Evolutionary conservation across 64 coral and sea anemone genomes (phyloP).

Genomic region (Actinia equina): DNA sequence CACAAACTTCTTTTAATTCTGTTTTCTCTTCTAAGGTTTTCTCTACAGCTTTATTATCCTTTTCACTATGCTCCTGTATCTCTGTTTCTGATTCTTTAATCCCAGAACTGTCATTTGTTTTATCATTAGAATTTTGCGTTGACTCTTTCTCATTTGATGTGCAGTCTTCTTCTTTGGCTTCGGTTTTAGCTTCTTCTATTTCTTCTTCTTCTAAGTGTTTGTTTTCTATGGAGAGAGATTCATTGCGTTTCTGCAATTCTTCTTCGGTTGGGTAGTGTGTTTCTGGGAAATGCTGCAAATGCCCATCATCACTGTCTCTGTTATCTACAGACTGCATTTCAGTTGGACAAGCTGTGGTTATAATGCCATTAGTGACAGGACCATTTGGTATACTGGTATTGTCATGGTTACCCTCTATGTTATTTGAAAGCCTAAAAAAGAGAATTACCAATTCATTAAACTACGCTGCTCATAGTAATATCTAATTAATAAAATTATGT

Average conservation of each 20-base stretch:
- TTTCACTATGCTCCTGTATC: background rate
- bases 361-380: conserved; percentile 61
- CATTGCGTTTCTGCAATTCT: background rate
- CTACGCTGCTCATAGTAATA: background rate
- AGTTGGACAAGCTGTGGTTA: conserved; percentile 33
- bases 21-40: background rate
- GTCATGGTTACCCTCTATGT: conserved; percentile 38
- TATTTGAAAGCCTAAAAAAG: conserved; percentile 32
- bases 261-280: conserved; percentile 22
- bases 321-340: conserved; percentile 28
- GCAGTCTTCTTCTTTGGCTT: background rate
- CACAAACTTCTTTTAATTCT: conserved; percentile 6
- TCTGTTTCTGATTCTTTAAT: background rate
- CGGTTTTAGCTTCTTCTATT: background rate
- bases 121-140: background rate
- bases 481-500: too few relatives aligned
- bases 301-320: background rate
- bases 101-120: background rate
- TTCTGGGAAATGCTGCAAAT: conserved; percentile 7
- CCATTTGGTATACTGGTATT: conserved; percentile 50
- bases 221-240: background rate
- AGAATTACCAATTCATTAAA: background rate
- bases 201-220: background rate
- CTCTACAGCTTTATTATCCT: background rate
- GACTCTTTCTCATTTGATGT: background rate